Percentiles rank a stretch among this genome's conserved stretches.
Evolutionary conservation across 2,888 invertebrate genomes (phyloP).

Genomic region (Priocnemis perturbator): DNA sequence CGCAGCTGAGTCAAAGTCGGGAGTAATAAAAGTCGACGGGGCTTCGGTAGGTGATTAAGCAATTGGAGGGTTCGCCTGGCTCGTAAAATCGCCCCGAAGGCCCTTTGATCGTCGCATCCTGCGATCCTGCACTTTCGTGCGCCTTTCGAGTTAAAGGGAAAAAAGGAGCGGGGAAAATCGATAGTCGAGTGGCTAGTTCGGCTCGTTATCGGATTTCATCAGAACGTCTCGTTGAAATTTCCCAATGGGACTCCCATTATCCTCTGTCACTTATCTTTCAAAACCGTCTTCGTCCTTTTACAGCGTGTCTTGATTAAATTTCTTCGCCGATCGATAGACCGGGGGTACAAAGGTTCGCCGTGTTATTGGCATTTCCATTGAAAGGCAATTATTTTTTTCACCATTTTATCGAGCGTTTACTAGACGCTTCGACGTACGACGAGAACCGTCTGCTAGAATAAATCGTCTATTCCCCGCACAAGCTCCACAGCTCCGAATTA

Average conservation of each 20-base stretch:
- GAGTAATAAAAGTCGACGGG: conserved; percentile 23
- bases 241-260: background rate
- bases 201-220: conserved; percentile 12
- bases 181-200: conserved; percentile 29
- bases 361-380: no score
- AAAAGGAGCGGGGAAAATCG: background rate
- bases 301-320: conserved; percentile 1
- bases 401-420: no score
- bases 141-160: background rate
- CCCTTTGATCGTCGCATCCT: conserved; percentile 37
- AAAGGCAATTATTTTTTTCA: no score
- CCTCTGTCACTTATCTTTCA: no score
- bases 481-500: no score
- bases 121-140: conserved; percentile 19
- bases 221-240: background rate
- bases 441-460: no score
- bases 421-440: no score
- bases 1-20: conserved; percentile 13
- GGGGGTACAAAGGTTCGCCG: no score
- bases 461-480: no score
- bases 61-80: conserved; percentile 13
- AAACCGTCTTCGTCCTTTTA: background rate
- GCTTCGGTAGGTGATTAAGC: conserved; percentile 31
- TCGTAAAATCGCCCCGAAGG: conserved; percentile 16
- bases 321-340: background rate